Conservation (phyloP, 2,888 invertebrate species). For the Hipparchia semele region DNA sequence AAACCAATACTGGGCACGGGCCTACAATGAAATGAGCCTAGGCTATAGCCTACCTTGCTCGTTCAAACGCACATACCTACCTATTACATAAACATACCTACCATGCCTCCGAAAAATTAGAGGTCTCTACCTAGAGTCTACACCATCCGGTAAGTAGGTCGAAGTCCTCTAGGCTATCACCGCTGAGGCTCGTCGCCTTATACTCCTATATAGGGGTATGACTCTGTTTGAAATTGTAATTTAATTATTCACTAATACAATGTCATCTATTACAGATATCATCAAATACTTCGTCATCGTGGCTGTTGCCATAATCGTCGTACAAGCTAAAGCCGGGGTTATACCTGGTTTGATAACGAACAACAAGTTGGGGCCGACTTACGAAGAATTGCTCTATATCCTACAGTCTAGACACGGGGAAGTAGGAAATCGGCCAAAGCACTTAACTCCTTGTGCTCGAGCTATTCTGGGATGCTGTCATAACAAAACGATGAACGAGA, state of each 20-base stretch:
- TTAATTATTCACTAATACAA: background rate
- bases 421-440: conserved; percentile 44
- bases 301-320: conserved; percentile 47
- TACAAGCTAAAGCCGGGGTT: conserved; percentile 54
- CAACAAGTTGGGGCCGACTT: conserved; percentile 40
- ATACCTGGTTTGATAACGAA: conserved; percentile 30
- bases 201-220: too few species aligned
- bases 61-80: too few species aligned
- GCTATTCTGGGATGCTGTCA: conserved; percentile 90
- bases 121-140: too few species aligned
- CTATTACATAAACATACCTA: too few species aligned
- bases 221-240: too few species aligned
- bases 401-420: conserved; percentile 53
- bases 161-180: too few species aligned
- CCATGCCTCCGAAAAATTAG: too few species aligned
- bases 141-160: too few species aligned
- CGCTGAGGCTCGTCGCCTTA: too few species aligned
- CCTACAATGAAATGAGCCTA: too few species aligned
- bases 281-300: conserved; percentile 43
- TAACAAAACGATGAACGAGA: conserved; percentile 66
- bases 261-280: conserved; percentile 56
- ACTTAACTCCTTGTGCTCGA: conserved; percentile 86
- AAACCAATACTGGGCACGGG: too few species aligned
- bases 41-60: too few species aligned
- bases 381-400: conserved; percentile 65